Percentiles rank a stretch among this genome's conserved stretches.
These are phyloP conservation scores for Platyscapa corneri DNA, from an alignment of 1,140 invertebrate species.

Conservation along the genomic window DNA sequence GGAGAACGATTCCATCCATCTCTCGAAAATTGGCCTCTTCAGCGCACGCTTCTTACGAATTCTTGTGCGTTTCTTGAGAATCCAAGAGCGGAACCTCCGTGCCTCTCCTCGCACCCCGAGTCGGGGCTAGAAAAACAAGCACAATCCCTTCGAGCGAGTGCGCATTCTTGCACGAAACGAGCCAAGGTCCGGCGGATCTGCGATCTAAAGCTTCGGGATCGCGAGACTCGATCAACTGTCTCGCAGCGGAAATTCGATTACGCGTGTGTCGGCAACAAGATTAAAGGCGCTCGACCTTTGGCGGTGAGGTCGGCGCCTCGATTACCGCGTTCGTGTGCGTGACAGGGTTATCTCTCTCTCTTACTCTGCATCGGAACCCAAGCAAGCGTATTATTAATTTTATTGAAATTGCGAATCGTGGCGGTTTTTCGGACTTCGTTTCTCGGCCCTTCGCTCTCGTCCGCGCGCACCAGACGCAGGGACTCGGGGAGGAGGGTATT, in stretches of 20 bases:
- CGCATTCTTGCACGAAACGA: conserved; percentile 2
- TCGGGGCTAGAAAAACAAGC: background rate
- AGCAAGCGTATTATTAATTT: too few species aligned
- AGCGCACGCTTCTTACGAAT: background rate
- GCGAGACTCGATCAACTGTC: background rate
- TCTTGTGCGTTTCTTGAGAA: background rate
- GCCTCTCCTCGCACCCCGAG: too few species aligned
- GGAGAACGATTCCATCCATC: background rate
- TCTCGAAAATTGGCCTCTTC: background rate
- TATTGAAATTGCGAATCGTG: background rate
- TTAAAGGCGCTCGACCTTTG: too few species aligned
- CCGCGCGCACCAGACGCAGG: too few species aligned
- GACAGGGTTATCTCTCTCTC: too few species aligned
- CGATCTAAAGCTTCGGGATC: too few species aligned
- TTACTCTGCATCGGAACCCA: too few species aligned
- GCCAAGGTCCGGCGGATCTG: background rate
- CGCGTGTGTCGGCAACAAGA: too few species aligned
- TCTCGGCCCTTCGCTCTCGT: too few species aligned
- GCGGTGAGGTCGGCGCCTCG: too few species aligned
- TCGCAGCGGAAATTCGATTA: background rate
- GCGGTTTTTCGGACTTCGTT: too few species aligned
- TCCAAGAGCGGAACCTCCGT: background rate
- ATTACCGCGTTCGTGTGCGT: too few species aligned
- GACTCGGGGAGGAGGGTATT: background rate
- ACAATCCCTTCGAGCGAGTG: background rate